Evolutionary conservation across 2,113 vertebrate genomes (phyloP).

Genomic region (Nesogale talazaci): DNA sequence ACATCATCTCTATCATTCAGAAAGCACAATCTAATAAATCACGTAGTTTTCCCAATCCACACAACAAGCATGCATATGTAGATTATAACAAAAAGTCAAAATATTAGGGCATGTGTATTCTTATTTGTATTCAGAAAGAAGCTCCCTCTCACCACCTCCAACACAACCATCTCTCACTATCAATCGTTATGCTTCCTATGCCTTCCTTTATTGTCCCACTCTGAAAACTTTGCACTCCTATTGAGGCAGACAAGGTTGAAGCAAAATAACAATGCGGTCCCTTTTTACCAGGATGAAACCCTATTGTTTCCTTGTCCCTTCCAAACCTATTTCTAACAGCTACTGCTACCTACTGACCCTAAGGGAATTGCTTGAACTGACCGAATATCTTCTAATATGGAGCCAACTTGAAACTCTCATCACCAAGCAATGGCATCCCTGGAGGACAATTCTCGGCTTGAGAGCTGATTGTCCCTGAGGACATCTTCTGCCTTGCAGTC

Average conservation of each 20-base stretch:
- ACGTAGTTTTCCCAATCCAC: neutral
- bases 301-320: neutral
- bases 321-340: neutral
- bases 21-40: neutral
- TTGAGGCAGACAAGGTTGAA: neutral
- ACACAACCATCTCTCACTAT: neutral
- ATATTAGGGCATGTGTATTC: rapidly evolving
- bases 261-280: neutral
- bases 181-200: neutral
- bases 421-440: neutral
- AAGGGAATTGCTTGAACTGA: neutral
- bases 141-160: too few relatives aligned
- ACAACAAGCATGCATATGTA: neutral
- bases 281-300: neutral
- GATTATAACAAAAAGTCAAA: neutral
- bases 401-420: neutral
- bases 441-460: neutral
- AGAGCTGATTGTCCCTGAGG: neutral
- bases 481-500: neutral
- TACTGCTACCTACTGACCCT: neutral
- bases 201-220: neutral
- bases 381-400: neutral
- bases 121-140: neutral
- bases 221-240: neutral
- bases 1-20: neutral